These are phyloP conservation scores for Danio tinwini DNA, from an alignment of 2,797 vertebrate species.

Conservation along the genomic window DNA sequence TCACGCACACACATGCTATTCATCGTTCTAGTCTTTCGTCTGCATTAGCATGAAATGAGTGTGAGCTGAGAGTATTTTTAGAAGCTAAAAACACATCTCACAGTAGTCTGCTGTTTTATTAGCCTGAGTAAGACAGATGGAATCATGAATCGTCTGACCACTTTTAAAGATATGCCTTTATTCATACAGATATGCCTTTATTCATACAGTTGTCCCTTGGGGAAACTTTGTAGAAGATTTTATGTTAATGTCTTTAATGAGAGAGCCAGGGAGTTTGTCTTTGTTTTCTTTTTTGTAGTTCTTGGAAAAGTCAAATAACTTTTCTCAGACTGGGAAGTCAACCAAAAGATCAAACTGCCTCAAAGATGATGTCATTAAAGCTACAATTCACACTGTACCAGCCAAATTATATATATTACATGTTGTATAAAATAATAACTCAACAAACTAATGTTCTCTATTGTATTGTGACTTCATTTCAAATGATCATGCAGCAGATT, in stretches of 20 bases:
- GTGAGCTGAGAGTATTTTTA: slow-evolving; percentile 54
- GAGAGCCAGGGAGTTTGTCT: slow-evolving; percentile 68
- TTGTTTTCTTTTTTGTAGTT: slow-evolving; percentile 36
- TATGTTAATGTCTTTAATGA: slow-evolving; percentile 63
- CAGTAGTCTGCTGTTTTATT: slow-evolving; percentile 53
- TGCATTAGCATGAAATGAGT: slow-evolving; percentile 35
- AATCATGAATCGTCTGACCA: slow-evolving; percentile 67
- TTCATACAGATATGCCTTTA: slow-evolving; percentile 61
- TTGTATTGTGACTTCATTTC: not conserved
- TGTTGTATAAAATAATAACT: slow-evolving; percentile 23
- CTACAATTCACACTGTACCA: slow-evolving; percentile 37
- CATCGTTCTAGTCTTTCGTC: slow-evolving; percentile 34
- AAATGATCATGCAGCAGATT: not conserved
- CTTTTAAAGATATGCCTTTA: slow-evolving; percentile 70
- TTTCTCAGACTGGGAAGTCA: slow-evolving; percentile 56
- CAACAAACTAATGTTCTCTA: not conserved
- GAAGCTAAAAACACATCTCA: slow-evolving; percentile 47
- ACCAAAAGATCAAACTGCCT: slow-evolving; percentile 43
- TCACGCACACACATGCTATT: slow-evolving; percentile 30
- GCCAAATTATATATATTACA: slow-evolving; percentile 41
- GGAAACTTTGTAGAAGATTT: slow-evolving; percentile 65
- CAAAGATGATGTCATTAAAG: slow-evolving; percentile 39
- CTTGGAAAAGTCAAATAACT: slow-evolving; percentile 58
- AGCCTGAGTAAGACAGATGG: slow-evolving; percentile 46
- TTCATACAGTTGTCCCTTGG: slow-evolving; percentile 65